A percentile compares a stretch with the other conserved stretches of the same genome.
These are phyloP conservation scores for Drosophila kambysellisi DNA, from an alignment of 2,888 invertebrate genomes.

Conservation along the genomic window DNA sequence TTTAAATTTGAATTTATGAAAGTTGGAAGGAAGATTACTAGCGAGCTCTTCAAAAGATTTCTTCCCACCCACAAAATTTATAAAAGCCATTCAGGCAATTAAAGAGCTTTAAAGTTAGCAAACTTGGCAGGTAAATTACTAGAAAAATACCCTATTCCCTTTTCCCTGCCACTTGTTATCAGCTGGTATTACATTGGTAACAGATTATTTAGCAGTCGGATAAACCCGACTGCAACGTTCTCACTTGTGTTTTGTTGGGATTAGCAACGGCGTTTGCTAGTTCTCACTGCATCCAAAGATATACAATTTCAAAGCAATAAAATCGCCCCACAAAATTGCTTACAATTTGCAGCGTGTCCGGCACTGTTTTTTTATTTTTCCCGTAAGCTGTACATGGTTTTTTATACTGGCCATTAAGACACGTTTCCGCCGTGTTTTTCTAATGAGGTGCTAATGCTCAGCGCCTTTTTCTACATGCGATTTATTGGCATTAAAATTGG, in stretches of 20 bases:
- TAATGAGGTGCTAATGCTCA: slow-evolving; percentile 73
- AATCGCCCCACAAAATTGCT: slow-evolving; percentile 28
- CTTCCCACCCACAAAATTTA: neutral
- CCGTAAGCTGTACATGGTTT: slow-evolving; percentile 13
- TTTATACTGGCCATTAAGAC: slow-evolving; percentile 41
- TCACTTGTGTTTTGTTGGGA: slow-evolving; percentile 14
- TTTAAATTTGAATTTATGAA: neutral
- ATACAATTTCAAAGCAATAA: slow-evolving; percentile 76
- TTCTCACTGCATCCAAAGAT: slow-evolving; percentile 51
- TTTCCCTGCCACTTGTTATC: neutral
- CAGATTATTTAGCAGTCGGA: neutral
- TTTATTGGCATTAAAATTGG: slow-evolving; percentile 56
- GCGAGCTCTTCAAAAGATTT: neutral
- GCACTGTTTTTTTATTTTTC: slow-evolving; percentile 22
- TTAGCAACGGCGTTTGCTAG: slow-evolving; percentile 58
- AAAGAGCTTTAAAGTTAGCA: neutral
- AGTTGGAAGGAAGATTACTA: neutral
- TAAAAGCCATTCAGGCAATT: neutral
- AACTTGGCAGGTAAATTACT: neutral
- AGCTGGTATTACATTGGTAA: neutral
- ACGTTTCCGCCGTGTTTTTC: slow-evolving; percentile 49
- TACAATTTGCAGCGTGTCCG: slow-evolving; percentile 51
- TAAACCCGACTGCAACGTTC: neutral
- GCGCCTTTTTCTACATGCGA: slow-evolving; percentile 37
- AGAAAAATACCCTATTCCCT: neutral